Conservation (phyloP, 2,888 invertebrate species). For the Masnerella sp. region DNA sequence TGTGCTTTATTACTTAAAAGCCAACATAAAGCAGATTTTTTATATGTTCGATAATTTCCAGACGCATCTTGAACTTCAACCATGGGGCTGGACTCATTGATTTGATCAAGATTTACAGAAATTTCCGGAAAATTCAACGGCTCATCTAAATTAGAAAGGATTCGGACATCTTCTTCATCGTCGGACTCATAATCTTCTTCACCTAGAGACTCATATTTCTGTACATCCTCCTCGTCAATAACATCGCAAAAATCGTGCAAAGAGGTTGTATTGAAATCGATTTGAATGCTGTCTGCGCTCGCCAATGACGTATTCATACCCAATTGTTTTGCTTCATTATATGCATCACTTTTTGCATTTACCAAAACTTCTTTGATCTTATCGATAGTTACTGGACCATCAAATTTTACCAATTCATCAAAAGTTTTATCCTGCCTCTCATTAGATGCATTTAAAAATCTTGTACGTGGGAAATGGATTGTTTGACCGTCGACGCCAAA, state of each 20-base stretch:
- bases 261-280: neutral
- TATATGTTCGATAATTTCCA: neutral
- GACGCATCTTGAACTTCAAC: neutral
- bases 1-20: neutral
- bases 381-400: neutral
- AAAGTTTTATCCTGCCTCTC: neutral
- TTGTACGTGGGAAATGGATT: neutral
- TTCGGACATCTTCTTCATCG: neutral
- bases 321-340: neutral
- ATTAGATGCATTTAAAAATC: slow-evolving; percentile 3
- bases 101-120: neutral
- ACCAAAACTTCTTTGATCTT: neutral
- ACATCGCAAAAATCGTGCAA: neutral
- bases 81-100: neutral
- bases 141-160: neutral
- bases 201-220: neutral
- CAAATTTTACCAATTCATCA: neutral
- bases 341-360: slow-evolving; percentile 2
- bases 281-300: slow-evolving; percentile 1
- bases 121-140: neutral
- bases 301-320: neutral
- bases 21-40: slow-evolving; percentile 12
- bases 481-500: neutral
- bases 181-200: slow-evolving; percentile 4
- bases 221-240: slow-evolving; percentile 15